phyloP scores from a whole-genome alignment of 2,888 invertebrate genomes.

The Tenthredo scrophulariae region DNA sequence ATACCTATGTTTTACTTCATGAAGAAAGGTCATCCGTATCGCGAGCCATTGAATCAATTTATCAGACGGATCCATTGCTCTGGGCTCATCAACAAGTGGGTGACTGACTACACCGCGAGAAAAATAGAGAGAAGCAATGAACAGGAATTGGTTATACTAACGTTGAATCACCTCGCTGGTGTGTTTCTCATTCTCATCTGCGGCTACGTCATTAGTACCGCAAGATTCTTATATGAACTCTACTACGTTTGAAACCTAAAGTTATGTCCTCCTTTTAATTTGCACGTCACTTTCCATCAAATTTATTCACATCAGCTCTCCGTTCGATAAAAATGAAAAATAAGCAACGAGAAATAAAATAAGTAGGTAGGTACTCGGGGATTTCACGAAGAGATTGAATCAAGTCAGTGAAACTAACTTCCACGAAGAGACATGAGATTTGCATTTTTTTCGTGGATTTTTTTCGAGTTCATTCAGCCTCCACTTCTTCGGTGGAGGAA shows the following conservation, averaged over 20 bases:
- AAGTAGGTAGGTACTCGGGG: neutral
- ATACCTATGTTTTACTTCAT: slow-evolving; percentile 57
- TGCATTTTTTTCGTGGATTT: neutral
- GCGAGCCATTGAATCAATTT: slow-evolving; percentile 49
- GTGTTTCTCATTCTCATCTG: slow-evolving; percentile 4
- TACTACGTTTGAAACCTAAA: neutral
- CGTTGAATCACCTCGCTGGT: neutral
- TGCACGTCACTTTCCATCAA: neutral
- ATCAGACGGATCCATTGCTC: slow-evolving; percentile 54
- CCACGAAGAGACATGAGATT: neutral
- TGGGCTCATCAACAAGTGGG: slow-evolving; percentile 55
- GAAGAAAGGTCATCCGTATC: slow-evolving; percentile 56
- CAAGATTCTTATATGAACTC: neutral
- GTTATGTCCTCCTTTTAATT: neutral
- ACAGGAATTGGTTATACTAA: neutral
- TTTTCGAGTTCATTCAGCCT: neutral
- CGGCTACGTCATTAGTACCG: neutral
- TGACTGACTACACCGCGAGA: neutral
- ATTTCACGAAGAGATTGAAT: neutral
- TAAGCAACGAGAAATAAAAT: neutral
- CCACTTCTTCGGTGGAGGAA: neutral
- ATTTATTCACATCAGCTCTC: neutral
- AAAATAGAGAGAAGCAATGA: neutral
- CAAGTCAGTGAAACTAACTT: neutral
- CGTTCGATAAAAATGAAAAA: neutral